Evolutionary conservation across 2,888 invertebrate species (phyloP).

Genomic region (Ormyrus nitidulus): DNA sequence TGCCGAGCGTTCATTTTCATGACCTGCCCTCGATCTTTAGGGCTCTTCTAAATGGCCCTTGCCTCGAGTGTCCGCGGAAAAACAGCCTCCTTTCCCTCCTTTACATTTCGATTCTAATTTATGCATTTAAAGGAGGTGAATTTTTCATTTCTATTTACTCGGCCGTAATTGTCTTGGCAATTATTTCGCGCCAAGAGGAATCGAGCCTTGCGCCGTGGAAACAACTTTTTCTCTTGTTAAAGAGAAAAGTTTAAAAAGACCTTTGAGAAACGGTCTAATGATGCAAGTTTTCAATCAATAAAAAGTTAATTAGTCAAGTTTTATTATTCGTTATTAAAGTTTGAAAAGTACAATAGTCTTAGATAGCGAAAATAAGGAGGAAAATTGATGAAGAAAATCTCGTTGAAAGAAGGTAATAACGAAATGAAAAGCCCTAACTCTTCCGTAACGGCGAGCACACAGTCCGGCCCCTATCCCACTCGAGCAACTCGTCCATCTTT

Average conservation of each 20-base stretch:
- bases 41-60: conserved; percentile 24
- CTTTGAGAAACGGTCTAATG: not conserved
- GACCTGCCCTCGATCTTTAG: conserved; percentile 15
- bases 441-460: not conserved
- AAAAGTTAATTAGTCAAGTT: too few species aligned
- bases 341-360: too few species aligned
- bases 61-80: conserved; percentile 22
- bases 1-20: conserved; percentile 30
- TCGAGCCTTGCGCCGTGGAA: not conserved
- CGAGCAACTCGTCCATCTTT: conserved; percentile 42
- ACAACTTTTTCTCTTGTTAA: too few species aligned
- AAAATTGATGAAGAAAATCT: too few species aligned
- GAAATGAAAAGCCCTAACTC: conserved; percentile 26
- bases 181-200: not conserved
- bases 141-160: too few species aligned
- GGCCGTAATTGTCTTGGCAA: too few species aligned
- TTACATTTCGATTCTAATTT: too few species aligned
- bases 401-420: not conserved
- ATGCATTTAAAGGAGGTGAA: too few species aligned
- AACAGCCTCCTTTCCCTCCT: not conserved
- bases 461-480: not conserved
- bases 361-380: too few species aligned
- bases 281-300: too few species aligned
- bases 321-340: too few species aligned
- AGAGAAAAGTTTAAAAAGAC: too few species aligned